These are phyloP conservation scores for Drosophila eohydei DNA, from an alignment of 2,888 invertebrate species.

Conservation along the genomic window DNA sequence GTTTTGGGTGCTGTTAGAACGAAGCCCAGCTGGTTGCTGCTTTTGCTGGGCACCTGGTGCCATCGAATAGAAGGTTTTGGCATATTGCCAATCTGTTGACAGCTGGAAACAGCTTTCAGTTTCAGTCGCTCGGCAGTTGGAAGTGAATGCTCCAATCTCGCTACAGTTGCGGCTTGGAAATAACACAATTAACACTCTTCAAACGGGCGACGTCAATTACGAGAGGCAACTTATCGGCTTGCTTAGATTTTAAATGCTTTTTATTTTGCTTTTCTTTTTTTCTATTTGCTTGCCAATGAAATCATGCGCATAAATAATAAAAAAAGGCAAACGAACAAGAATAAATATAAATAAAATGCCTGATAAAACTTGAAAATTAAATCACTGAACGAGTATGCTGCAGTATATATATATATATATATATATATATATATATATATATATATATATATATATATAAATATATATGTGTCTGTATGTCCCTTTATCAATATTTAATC, in stretches of 20 bases:
- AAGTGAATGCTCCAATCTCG: constrained; percentile 15
- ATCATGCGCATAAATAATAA: constrained; percentile 54
- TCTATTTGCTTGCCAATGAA: constrained; percentile 36
- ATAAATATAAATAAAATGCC: constrained; percentile 23
- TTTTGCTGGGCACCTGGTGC: constrained; percentile 69
- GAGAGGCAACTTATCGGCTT: constrained; percentile 28
- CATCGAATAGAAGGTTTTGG: constrained; percentile 62
- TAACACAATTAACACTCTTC: constrained; percentile 32
- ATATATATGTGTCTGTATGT: constrained; percentile 12
- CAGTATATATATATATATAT: no score
- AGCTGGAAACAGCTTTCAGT: constrained; percentile 71
- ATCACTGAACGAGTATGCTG: no score
- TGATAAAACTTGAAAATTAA: constrained; percentile 50
- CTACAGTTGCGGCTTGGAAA: constrained; percentile 1
- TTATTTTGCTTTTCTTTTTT: neutral
- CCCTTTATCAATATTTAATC: constrained; percentile 68
- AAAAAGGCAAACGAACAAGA: neutral
- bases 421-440: neutral
- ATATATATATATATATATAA: neutral
- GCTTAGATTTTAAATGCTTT: constrained; percentile 20
- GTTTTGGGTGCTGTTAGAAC: constrained; percentile 21
- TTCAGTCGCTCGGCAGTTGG: constrained; percentile 43
- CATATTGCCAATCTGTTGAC: constrained; percentile 57
- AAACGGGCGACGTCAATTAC: constrained; percentile 36
- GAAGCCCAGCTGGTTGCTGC: constrained; percentile 34